Evolutionary conservation across 2,113 vertebrate genomes (phyloP).

Genomic region (Pelecanus crispus): DNA sequence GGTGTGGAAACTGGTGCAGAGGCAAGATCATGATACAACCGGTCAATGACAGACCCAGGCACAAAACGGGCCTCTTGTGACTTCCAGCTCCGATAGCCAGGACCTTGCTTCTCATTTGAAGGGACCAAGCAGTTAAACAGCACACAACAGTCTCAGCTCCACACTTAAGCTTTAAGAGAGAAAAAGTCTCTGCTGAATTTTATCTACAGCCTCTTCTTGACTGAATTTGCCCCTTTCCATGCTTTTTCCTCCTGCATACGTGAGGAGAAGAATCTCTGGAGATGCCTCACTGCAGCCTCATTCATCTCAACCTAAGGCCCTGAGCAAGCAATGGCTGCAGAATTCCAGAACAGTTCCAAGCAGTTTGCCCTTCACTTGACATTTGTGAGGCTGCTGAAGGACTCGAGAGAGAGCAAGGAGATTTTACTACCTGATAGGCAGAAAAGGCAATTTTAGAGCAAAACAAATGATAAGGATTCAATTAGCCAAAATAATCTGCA

Average conservation of each 20-base stretch:
- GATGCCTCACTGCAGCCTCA: neutral
- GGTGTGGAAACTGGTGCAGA: neutral
- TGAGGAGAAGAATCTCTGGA: neutral
- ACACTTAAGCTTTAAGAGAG: neutral
- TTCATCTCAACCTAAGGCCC: neutral
- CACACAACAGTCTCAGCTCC: neutral
- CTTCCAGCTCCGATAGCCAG: neutral
- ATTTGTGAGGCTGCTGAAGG: neutral
- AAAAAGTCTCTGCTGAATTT: neutral
- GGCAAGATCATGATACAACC: neutral
- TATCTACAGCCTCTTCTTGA: neutral
- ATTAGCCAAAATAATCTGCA: slow-evolving; percentile 9
- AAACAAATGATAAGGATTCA: neutral
- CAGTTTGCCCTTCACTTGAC: slow-evolving; percentile 26
- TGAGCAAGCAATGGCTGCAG: neutral
- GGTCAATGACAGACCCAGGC: neutral
- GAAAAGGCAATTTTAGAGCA: neutral
- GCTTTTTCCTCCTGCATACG: neutral
- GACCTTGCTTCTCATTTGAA: neutral
- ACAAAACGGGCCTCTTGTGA: neutral
- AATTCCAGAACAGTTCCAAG: neutral
- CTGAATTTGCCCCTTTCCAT: neutral
- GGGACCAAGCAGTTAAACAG: neutral
- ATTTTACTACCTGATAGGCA: neutral
- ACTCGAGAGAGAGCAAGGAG: neutral